Evolutionary conservation across 2,888 invertebrate species (phyloP).

Genomic region (Strigamia crassipes): DNA sequence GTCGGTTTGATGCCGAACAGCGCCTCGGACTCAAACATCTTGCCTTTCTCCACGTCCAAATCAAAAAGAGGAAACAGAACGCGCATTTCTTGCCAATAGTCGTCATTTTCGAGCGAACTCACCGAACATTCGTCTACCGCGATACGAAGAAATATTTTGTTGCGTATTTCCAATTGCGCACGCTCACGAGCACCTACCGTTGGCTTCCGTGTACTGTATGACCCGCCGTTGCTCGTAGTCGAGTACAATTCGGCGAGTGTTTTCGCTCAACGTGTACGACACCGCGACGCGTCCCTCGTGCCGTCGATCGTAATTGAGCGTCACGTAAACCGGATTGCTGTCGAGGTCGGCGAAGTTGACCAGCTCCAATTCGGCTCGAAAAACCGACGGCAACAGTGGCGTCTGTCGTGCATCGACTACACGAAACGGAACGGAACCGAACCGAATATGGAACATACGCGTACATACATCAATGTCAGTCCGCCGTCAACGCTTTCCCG

Average conservation of each 20-base stretch:
- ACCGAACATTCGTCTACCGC: neutral
- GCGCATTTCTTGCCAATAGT: neutral
- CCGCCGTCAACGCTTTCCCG: too few relatives aligned
- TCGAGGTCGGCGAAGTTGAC: neutral
- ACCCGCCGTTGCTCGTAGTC: neutral
- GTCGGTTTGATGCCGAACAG: neutral
- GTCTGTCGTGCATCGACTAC: neutral
- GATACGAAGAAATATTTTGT: neutral
- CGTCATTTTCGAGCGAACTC: neutral
- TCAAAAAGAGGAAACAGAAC: neutral
- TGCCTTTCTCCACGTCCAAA: neutral
- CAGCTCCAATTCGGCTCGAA: neutral
- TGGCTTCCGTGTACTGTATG: neutral
- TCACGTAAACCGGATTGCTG: neutral
- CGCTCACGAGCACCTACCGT: too few relatives aligned
- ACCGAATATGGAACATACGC: too few relatives aligned
- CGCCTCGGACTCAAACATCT: neutral
- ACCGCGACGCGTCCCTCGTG: neutral
- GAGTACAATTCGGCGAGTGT: neutral
- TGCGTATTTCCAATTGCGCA: neutral
- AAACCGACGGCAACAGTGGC: neutral
- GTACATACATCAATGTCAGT: too few relatives aligned
- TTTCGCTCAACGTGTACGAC: neutral
- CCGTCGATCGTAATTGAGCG: neutral
- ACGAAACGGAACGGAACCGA: neutral